These are phyloP conservation scores for Apodemus agrarius DNA, from an alignment of 2,797 vertebrate species.

Conservation along the genomic window DNA sequence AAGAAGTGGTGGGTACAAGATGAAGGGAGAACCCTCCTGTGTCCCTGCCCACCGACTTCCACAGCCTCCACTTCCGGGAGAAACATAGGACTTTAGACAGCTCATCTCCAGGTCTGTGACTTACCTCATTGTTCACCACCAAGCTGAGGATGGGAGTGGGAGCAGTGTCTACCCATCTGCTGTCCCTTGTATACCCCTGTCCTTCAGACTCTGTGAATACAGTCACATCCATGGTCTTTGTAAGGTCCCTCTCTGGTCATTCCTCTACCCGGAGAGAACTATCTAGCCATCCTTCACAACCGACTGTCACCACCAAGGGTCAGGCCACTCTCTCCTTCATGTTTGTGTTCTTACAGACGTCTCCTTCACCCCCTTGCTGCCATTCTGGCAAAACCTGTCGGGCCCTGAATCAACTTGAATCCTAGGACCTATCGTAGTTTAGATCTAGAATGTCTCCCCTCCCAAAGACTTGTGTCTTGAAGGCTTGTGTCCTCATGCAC, in stretches of 20 bases:
- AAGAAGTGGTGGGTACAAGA: no score
- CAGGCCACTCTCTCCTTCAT: background rate
- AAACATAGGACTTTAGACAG: background rate
- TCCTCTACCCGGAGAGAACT: background rate
- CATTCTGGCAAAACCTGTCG: no score
- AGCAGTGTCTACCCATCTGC: background rate
- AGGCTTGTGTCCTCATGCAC: background rate
- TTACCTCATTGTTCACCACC: background rate
- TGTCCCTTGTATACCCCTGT: background rate
- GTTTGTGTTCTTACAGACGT: background rate
- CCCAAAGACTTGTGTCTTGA: background rate
- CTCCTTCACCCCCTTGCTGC: background rate
- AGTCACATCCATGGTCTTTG: rapidly evolving
- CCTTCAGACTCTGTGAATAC: background rate
- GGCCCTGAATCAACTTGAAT: no score
- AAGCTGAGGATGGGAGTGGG: background rate
- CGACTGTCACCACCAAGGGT: background rate
- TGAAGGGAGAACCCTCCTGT: background rate
- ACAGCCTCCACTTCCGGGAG: background rate
- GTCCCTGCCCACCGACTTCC: background rate
- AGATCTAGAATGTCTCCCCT: background rate
- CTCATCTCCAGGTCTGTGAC: background rate
- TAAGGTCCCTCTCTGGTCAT: background rate
- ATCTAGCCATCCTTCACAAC: no score
- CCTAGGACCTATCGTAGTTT: background rate